Evolutionary conservation across 2,797 vertebrate genomes (phyloP), one percentile per base, ranked within the genome.

Genomic region (Phalanger gymnotis): DNA sequence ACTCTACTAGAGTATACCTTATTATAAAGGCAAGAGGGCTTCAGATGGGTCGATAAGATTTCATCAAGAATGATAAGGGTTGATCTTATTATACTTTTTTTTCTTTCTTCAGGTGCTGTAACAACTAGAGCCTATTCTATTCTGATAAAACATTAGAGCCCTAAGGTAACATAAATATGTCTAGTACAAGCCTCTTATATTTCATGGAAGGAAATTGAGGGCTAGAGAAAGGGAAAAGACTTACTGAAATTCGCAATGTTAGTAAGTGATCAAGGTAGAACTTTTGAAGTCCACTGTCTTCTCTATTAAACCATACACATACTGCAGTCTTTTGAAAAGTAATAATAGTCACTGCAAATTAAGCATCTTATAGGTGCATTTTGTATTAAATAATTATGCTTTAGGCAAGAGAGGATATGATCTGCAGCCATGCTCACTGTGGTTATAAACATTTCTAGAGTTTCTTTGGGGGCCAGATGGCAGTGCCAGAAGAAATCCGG

Each of bases 1-100:
- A 30, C 12, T 58, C 4, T 5, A 6, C 53, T 92, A 54, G 81
- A 92, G 89, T 95, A 94, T 91, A 96, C 28, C 54, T n/a, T 93
- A 91, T 94, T 94, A 34, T 53, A 5, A 47, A 90, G 51, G 56
- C 91, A 94, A 87, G 92, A 94, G 92, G 89, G 19, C 25, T 96
- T 94, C 87, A 91, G 54, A 34, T 89, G 28, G 27, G 73, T 81
- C 3, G 40, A 87, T 51, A 95, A n/a, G 13, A 90, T 52, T 47
- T 54, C 91, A 91, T 93, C 40, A 66, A 55, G 94, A 91, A 95
- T 58, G n/a, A 53, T 53, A 47, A 13, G 10, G 25, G 0, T 53
- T 90, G 10, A 52, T 95, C 54, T 92, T n/a, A 91, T 93, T 96
- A 73, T 14, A 66, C 11, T 31, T 58, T 61, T 34, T 34, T 61